Base-by-base conservation (phyloP, 2,888 invertebrate species). In the Hyposoter dolosus region DNA sequence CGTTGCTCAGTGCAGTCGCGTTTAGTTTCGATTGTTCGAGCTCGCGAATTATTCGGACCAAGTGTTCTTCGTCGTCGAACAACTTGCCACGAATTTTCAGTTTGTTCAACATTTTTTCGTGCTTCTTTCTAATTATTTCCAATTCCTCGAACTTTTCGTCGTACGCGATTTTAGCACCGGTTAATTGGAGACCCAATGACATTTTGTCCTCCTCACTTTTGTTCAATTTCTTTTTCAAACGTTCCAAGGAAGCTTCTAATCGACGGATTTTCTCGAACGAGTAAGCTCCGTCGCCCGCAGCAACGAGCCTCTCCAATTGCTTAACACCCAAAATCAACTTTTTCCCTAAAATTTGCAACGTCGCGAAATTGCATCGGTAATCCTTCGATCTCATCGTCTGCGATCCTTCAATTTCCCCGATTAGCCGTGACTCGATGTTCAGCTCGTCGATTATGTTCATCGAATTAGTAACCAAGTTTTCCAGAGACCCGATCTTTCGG, bases 271-370 rank as follows among this genome's bases (percentile, higher is more conserved):
- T 88, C 53, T 83, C 83, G 23, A 86, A 72, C 66, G 82, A 71
- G 63, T 74, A 84, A 28, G 75, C 47, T 19, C 82, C 71, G 63
- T 90, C 88, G n/a, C 72, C 76, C 1, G 86, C 81, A 0, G 72
- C 68, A 10, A 89, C 88, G 35, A 86, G 81, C 23, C 75, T 72
- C 63, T 90, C 90, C 72, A 90, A 82, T 50, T 89, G 88, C 63
- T 88, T 88, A 10, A 90, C 87, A 60, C 84, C 87, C 50, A 56
- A 45, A 32, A 87, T 89, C n/a, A 90, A 43, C 43, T 84, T 87
- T 65, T 85, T 87, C 6, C 88, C 84, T 63, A 88, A 75, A 28
- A 12, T 45, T 17, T 50, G 76, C 28, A 87, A 75, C 0, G 40
- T 72, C n/a, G 47, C 82, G 23, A 87, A 74, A 28, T 35, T 74